Percentiles rank a stretch among this genome's conserved stretches.
phyloP scores from a whole-genome alignment of 1,140 invertebrate genomes.

The Copidosoma floridanum region DNA sequence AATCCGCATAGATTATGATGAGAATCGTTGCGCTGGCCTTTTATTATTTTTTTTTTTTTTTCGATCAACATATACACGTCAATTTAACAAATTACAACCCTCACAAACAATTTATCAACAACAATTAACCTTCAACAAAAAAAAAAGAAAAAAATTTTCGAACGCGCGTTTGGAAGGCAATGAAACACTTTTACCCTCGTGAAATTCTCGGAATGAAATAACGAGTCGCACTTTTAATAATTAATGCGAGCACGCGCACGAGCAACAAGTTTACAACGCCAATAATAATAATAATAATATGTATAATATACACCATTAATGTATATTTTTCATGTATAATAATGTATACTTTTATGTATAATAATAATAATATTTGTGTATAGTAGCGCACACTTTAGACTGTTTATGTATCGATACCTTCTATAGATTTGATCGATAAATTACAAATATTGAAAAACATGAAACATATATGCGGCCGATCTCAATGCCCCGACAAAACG shows the following conservation, averaged over 20 bases:
- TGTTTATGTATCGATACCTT: constrained; percentile 56
- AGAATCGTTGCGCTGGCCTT: too few species aligned
- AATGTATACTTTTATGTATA: constrained; percentile 55
- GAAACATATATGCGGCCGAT: constrained; percentile 55
- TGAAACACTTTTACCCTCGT: too few species aligned
- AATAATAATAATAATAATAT: constrained; percentile 55
- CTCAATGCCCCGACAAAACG: too few species aligned
- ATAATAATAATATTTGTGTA: constrained; percentile 56
- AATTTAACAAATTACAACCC: constrained; percentile 51
- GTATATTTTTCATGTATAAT: constrained; percentile 53
- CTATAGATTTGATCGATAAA: constrained; percentile 58
- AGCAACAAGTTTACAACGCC: too few species aligned
- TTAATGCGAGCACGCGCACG: too few species aligned
- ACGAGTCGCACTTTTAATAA: too few species aligned
- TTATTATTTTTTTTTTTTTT: too few species aligned
- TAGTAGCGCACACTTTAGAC: constrained; percentile 58
- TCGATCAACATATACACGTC: too few species aligned
- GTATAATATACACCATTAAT: constrained; percentile 51
- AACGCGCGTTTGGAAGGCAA: too few species aligned
- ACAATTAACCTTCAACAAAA: constrained; percentile 55
- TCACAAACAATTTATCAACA: constrained; percentile 58
- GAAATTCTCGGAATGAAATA: too few species aligned
- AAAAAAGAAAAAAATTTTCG: constrained; percentile 49
- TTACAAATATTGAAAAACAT: constrained; percentile 60
- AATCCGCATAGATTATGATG: too few species aligned